Percentiles rank a stretch among this genome's conserved stretches.
Conservation (phyloP, 2,888 invertebrate species). For the Drosophila sordidula region DNA sequence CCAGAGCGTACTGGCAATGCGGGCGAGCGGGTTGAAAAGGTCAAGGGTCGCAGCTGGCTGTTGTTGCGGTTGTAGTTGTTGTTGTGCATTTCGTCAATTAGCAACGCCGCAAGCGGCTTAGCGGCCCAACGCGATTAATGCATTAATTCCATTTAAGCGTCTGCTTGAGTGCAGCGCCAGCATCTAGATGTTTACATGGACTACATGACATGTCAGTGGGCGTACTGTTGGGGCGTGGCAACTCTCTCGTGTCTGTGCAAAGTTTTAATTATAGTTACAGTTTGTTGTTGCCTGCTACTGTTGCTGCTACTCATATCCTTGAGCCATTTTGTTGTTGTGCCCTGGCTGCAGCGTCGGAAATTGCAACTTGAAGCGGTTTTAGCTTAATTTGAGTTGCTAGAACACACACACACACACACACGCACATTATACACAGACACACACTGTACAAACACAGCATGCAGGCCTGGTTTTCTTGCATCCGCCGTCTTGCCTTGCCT, state of each 20-base stretch:
- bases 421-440: neutral
- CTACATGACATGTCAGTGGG: conserved; percentile 5
- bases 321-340: conserved; percentile 56
- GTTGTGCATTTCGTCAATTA: conserved; percentile 66
- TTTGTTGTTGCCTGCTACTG: conserved; percentile 37
- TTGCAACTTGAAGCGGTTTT: conserved; percentile 78
- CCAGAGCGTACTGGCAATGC: neutral
- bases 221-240: neutral
- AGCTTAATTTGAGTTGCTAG: conserved; percentile 72
- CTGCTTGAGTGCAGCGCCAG: conserved; percentile 10
- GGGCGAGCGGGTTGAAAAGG: conserved; percentile 12
- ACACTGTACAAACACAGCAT: conserved; percentile 14
- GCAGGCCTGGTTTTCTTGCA: conserved; percentile 8
- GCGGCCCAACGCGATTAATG: conserved; percentile 64
- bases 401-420: conserved; percentile 22
- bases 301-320: conserved; percentile 47
- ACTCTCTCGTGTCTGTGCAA: conserved; percentile 18
- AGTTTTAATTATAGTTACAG: conserved; percentile 77
- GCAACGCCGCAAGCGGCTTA: conserved; percentile 57
- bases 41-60: conserved; percentile 26
- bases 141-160: conserved; percentile 60
- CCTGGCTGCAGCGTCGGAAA: conserved; percentile 64
- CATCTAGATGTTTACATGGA: conserved; percentile 32
- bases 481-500: conserved; percentile 7
- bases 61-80: neutral